Conservation (phyloP, 1,140 invertebrate species). For the Conus ventricosus region DNA sequence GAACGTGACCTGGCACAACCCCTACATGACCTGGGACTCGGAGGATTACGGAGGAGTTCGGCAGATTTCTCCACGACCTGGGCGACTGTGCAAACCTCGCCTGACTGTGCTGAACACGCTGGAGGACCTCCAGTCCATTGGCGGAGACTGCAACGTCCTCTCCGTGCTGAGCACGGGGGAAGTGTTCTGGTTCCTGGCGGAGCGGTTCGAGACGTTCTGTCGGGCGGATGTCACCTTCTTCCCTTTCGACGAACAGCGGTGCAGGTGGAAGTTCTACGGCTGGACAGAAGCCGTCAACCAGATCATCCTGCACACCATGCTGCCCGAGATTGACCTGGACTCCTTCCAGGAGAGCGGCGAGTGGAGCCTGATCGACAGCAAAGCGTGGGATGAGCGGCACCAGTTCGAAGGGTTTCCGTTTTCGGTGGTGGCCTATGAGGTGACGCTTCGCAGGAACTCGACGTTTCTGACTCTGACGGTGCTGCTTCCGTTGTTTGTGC, state of each 20-base stretch:
- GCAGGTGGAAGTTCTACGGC: constrained; percentile 96
- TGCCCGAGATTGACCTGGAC: neutral
- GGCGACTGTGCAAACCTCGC: constrained; percentile 23
- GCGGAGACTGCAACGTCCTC: neutral
- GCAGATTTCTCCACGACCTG: neutral
- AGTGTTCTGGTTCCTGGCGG: constrained; percentile 22
- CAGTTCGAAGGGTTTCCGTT: too few species aligned
- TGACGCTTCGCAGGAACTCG: constrained; percentile 20
- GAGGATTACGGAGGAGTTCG: constrained; percentile 19
- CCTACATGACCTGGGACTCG: constrained; percentile 25
- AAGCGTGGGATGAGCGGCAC: neutral
- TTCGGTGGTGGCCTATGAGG: neutral
- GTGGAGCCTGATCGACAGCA: constrained; percentile 28
- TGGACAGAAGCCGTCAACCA: constrained; percentile 86
- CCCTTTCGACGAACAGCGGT: constrained; percentile 79
- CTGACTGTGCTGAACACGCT: constrained; percentile 21
- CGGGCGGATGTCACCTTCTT: constrained; percentile 27
- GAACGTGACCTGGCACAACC: constrained; percentile 24
- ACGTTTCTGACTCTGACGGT: constrained; percentile 27
- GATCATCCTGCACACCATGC: neutral
- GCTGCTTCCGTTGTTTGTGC: constrained; percentile 30
- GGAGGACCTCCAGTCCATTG: constrained; percentile 20
- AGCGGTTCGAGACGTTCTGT: constrained; percentile 25
- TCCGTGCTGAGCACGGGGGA: neutral
- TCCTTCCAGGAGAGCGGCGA: constrained; percentile 19